A percentile compares a stretch with the other conserved stretches of the same genome.
Conservation (phyloP, 2,888 invertebrate species). For the Slavum lentiscoides region DNA sequence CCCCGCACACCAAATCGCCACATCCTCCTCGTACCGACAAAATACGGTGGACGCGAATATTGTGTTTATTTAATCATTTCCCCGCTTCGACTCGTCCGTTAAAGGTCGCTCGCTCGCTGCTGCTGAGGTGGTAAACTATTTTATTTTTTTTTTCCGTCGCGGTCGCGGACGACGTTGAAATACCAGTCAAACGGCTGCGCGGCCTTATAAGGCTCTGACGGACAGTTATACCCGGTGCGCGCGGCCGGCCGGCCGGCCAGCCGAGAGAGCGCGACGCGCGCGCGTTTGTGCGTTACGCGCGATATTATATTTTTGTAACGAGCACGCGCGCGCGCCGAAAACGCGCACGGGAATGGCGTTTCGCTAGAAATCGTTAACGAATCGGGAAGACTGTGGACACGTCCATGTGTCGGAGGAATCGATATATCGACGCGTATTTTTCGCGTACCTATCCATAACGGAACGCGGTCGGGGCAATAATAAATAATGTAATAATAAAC, state of each 20-base stretch:
- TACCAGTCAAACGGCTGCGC: conserved; percentile 25
- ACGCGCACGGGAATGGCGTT: neutral
- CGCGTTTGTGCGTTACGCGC: conserved; percentile 19
- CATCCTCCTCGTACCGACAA: too few species aligned
- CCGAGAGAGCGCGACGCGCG: too few species aligned
- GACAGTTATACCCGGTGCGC: conserved; percentile 45
- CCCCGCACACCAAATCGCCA: too few species aligned
- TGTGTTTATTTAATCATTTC: neutral
- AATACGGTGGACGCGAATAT: too few species aligned
- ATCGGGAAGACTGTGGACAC: neutral
- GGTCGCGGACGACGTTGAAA: neutral
- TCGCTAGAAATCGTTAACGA: neutral
- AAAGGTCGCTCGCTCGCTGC: conserved; percentile 7
- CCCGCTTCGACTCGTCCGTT: neutral
- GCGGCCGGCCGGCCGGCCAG: neutral
- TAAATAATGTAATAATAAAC: too few species aligned
- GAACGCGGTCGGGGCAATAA: neutral
- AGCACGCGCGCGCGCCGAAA: too few species aligned
- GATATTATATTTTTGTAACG: conserved; percentile 17
- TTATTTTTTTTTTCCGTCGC: conserved; percentile 16
- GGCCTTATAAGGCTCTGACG: conserved; percentile 49
- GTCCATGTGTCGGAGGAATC: neutral
- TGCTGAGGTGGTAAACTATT: conserved; percentile 32
- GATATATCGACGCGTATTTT: neutral
- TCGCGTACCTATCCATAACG: neutral